Evolutionary conservation across 2,113 vertebrate genomes (phyloP).

Genomic region (Xenus cinereus): DNA sequence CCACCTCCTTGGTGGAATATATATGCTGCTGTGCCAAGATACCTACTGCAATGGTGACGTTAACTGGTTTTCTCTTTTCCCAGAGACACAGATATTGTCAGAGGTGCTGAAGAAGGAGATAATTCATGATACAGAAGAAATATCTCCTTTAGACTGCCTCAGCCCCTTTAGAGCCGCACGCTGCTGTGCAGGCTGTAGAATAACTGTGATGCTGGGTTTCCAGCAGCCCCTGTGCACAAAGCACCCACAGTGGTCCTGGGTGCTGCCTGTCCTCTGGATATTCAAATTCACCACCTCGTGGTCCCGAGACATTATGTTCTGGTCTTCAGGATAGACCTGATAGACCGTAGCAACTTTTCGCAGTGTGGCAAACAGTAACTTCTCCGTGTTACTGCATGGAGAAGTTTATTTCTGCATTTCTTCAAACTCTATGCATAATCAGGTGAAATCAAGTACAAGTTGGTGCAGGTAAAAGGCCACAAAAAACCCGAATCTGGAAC

Average conservation of each 20-base stretch:
- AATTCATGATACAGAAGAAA: background rate
- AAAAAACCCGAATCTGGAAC: background rate
- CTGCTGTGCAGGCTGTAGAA: fast-evolving
- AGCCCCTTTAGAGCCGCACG: fast-evolving
- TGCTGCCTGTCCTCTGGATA: background rate
- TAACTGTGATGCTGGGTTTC: background rate
- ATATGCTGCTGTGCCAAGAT: background rate
- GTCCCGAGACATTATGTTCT: background rate
- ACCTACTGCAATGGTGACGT: background rate
- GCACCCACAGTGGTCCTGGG: fast-evolving
- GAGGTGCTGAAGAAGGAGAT: background rate
- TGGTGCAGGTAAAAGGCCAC: background rate
- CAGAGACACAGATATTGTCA: background rate
- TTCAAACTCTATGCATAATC: background rate
- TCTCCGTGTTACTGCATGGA: fast-evolving
- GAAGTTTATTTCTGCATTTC: background rate
- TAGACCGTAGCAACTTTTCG: background rate
- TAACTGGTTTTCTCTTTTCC: background rate
- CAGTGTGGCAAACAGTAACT: fast-evolving
- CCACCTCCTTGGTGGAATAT: background rate
- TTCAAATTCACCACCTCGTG: background rate
- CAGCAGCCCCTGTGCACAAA: background rate
- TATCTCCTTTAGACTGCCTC: background rate
- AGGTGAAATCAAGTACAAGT: background rate
- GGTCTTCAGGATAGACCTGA: background rate